Evolutionary conservation across 1,140 invertebrate genomes (phyloP).

Genomic region (Mamestra configurata): DNA sequence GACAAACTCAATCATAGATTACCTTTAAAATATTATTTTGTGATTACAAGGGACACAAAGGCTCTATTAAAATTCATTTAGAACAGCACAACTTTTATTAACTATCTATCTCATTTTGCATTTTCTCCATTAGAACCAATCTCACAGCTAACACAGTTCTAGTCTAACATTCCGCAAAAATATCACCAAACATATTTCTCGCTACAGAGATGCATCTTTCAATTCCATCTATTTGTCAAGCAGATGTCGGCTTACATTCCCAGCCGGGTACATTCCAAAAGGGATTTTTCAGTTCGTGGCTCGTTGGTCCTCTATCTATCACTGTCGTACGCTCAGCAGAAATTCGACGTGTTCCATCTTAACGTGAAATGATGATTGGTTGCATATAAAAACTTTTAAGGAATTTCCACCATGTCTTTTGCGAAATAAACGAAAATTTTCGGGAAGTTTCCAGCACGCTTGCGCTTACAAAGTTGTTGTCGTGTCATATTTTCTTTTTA

Average conservation of each 20-base stretch:
- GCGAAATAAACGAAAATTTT: neutral
- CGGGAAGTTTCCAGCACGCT: neutral
- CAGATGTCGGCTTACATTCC: neutral
- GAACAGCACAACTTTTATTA: too few species aligned
- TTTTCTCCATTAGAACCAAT: neutral
- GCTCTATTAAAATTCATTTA: too few species aligned
- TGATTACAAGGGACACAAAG: too few species aligned
- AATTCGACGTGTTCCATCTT: slow-evolving; percentile 19
- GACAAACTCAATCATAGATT: too few species aligned
- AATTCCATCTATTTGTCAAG: slow-evolving; percentile 25
- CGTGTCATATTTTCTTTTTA: slow-evolving; percentile 5
- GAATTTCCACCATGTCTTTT: neutral
- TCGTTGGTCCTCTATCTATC: slow-evolving; percentile 26
- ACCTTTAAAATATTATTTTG: too few species aligned
- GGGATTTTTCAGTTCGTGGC: slow-evolving; percentile 32
- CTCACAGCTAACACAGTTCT: neutral
- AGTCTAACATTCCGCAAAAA: neutral
- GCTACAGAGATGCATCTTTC: slow-evolving; percentile 7
- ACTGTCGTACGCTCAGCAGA: neutral
- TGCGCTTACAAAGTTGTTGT: neutral
- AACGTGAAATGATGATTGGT: slow-evolving; percentile 20
- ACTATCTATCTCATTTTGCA: neutral
- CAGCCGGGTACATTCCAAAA: slow-evolving; percentile 7
- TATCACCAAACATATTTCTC: neutral
- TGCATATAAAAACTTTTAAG: slow-evolving; percentile 11